phyloP scores from a whole-genome alignment of 2,797 vertebrate genomes.

The Diplodus sargus region DNA sequence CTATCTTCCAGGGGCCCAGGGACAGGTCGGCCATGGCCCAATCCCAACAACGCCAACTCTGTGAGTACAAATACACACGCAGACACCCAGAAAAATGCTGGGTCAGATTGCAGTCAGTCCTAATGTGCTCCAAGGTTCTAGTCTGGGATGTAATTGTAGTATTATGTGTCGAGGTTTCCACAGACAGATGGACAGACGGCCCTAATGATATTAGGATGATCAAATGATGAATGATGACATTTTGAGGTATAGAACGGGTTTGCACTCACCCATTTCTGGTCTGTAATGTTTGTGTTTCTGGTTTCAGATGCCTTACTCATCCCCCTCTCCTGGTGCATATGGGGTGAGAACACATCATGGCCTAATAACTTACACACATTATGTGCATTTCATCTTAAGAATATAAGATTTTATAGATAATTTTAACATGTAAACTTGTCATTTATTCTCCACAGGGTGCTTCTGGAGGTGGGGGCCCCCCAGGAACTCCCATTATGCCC shows the following conservation, averaged over 20 bases:
- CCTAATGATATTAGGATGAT: conserved; percentile 73
- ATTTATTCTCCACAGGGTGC: conserved; percentile 87
- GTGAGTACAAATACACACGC: conserved; percentile 85
- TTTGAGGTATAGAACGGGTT: conserved; percentile 64
- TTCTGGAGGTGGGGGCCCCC: conserved; percentile 96
- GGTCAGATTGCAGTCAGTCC: conserved; percentile 66
- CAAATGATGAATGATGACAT: conserved; percentile 73
- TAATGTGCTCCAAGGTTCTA: conserved; percentile 59
- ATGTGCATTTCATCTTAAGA: background rate
- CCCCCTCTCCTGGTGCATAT: conserved; percentile 97
- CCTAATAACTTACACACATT: background rate
- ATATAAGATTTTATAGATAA: background rate
- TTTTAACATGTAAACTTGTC: conserved; percentile 20
- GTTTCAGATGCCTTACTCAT: conserved; percentile 97
- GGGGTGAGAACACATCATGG: conserved; percentile 88
- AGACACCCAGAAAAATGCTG: conserved; percentile 33
- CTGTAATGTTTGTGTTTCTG: conserved; percentile 75
- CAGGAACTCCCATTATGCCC: conserved; percentile 99
- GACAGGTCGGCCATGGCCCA: conserved; percentile 97
- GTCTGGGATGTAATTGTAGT: conserved; percentile 76
- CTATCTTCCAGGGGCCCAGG: conserved; percentile 91
- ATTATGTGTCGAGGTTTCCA: conserved; percentile 78
- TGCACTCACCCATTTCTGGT: conserved; percentile 60
- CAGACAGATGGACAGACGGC: conserved; percentile 69
- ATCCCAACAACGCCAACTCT: conserved; percentile 98